Conservation (phyloP, 2,113 vertebrate genomes). For the Panthera tigris region DNA sequence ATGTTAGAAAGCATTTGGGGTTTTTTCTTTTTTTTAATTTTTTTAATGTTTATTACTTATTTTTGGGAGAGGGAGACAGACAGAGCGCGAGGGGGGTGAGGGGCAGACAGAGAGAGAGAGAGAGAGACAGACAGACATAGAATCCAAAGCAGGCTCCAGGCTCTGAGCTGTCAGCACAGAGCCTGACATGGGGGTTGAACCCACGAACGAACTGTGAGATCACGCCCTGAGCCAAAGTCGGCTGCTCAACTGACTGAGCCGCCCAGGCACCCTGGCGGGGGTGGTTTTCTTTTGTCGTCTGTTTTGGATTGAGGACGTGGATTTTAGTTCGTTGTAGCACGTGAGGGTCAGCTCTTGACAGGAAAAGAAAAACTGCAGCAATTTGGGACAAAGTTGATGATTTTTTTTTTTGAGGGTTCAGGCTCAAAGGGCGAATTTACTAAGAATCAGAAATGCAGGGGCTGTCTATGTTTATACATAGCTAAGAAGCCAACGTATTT, state of each 20-base stretch:
- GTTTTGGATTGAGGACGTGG: background rate
- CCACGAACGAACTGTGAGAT: too few species aligned
- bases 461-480: fast-evolving
- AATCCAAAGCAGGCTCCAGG: too few species aligned
- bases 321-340: slow-evolving; percentile 4
- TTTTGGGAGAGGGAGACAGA: too few species aligned
- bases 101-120: too few species aligned
- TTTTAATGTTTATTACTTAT: too few species aligned
- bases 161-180: too few species aligned
- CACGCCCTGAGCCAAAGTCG: too few species aligned
- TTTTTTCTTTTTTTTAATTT: background rate
- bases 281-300: background rate
- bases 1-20: background rate
- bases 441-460: background rate
- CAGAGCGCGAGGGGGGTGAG: too few species aligned
- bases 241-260: too few species aligned
- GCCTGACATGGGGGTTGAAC: too few species aligned
- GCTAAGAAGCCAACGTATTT: background rate
- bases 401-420: background rate
- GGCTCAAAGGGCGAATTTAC: background rate
- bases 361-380: background rate
- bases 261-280: too few species aligned
- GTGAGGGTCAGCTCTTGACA: background rate
- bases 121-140: too few species aligned
- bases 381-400: background rate